Conservation (phyloP, 1,140 invertebrate species). For the Nomia melanderi region DNA sequence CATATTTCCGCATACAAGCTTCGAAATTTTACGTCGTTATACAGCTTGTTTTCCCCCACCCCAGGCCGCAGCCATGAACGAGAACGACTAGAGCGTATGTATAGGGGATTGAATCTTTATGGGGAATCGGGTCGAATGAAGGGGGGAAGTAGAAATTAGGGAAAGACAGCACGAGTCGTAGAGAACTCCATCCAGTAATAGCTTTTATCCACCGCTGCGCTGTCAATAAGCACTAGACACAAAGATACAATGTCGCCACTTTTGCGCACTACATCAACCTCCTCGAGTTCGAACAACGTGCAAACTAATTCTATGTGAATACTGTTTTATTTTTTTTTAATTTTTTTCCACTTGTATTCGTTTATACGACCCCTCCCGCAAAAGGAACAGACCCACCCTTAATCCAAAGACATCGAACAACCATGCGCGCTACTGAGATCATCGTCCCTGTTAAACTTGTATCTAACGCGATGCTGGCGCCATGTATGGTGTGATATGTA, state of each 20-base stretch:
- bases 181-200: conserved; percentile 57
- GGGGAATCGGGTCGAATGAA: conserved; percentile 51
- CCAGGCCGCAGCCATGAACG: conserved; percentile 77
- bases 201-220: conserved; percentile 21
- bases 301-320: conserved; percentile 3
- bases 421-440: conserved; percentile 41
- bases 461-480: conserved; percentile 20
- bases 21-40: conserved; percentile 67
- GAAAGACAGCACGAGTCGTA: conserved; percentile 49
- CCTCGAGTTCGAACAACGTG: background rate
- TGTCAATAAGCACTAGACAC: conserved; percentile 1
- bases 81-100: conserved; percentile 62
- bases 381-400: conserved; percentile 69
- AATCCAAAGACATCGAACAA: conserved; percentile 48
- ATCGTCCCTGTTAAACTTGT: background rate
- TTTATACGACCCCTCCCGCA: conserved; percentile 62
- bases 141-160: conserved; percentile 56
- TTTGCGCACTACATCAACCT: conserved; percentile 7
- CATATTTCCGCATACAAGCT: conserved; percentile 82
- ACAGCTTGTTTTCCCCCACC: conserved; percentile 77
- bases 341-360: conserved; percentile 39
- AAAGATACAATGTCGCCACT: conserved; percentile 10
- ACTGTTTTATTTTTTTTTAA: conserved; percentile 6
- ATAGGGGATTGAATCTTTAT: conserved; percentile 55
- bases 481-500: background rate